Percentiles rank a stretch among this genome's conserved stretches.
These are phyloP conservation scores for Eucera pruinosa DNA, from an alignment of 2,888 invertebrate genomes.

Conservation along the genomic window DNA sequence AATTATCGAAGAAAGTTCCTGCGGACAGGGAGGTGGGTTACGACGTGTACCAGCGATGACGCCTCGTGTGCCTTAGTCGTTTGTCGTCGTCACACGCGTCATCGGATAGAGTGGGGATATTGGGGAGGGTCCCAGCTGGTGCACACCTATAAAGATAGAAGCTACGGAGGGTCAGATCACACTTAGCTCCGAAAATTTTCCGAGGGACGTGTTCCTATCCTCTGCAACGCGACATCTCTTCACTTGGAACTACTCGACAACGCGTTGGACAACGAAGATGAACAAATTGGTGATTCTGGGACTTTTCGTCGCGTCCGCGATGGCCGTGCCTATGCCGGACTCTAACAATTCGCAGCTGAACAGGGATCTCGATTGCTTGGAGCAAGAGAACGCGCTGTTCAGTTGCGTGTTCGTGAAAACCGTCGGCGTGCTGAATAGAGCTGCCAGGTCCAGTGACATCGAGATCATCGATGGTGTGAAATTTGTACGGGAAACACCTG, in stretches of 20 bases:
- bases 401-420: constrained; percentile 87
- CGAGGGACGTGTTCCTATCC: constrained; percentile 64
- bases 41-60: constrained; percentile 56
- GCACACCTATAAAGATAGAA: constrained; percentile 82
- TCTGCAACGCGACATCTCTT: neutral
- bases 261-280: constrained; percentile 75
- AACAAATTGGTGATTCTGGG: constrained; percentile 83
- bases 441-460: constrained; percentile 86
- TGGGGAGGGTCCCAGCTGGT: constrained; percentile 75
- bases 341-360: constrained; percentile 14
- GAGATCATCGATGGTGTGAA: constrained; percentile 87
- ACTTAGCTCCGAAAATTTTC: constrained; percentile 83
- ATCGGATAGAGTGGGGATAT: constrained; percentile 68
- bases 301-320: constrained; percentile 78
- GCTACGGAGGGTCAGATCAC: constrained; percentile 81
- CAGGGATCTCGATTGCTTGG: constrained; percentile 76
- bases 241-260: neutral
- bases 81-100: constrained; percentile 61
- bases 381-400: constrained; percentile 85
- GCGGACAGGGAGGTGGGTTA: constrained; percentile 65
- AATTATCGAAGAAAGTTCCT: constrained; percentile 83
- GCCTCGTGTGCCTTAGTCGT: constrained; percentile 54
- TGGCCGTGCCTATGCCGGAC: constrained; percentile 80
- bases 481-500: constrained; percentile 84
- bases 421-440: constrained; percentile 86